phyloP scores from a whole-genome alignment of 2,113 vertebrate species.

The Vimba vimba region DNA sequence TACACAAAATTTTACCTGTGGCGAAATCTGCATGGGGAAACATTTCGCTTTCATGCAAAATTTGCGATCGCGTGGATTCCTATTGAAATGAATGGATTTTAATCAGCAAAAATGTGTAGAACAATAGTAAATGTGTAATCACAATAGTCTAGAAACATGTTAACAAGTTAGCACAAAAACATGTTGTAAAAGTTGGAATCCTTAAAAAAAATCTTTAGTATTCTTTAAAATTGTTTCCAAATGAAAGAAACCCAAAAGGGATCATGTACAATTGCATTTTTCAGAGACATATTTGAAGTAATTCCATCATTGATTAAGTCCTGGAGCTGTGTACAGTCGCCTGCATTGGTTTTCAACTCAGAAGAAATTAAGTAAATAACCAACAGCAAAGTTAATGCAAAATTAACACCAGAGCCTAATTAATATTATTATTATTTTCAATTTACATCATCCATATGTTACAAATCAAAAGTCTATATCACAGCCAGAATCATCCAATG shows the following conservation, averaged over 20 bases:
- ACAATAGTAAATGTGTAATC: neutral
- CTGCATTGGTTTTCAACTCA: neutral
- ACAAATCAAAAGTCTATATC: conserved; percentile 71
- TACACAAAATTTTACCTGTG: too few relatives aligned
- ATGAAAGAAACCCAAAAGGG: neutral
- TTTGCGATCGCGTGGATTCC: too few relatives aligned
- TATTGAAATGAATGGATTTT: too few relatives aligned
- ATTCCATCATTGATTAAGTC: neutral
- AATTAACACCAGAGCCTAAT: neutral
- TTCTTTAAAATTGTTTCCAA: neutral
- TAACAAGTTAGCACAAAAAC: too few relatives aligned
- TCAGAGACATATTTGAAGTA: neutral
- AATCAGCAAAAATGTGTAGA: too few relatives aligned
- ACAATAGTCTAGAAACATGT: neutral
- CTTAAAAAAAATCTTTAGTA: neutral
- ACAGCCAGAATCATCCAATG: conserved; percentile 64
- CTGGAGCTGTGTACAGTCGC: neutral
- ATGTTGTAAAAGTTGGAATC: neutral
- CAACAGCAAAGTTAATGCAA: neutral
- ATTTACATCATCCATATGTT: neutral
- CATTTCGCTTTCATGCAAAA: too few relatives aligned
- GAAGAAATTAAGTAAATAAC: neutral
- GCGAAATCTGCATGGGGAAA: too few relatives aligned
- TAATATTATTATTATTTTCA: neutral
- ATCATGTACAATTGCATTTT: neutral